Conservation (phyloP, 2,113 vertebrate species). For the Albula glossodonta region DNA sequence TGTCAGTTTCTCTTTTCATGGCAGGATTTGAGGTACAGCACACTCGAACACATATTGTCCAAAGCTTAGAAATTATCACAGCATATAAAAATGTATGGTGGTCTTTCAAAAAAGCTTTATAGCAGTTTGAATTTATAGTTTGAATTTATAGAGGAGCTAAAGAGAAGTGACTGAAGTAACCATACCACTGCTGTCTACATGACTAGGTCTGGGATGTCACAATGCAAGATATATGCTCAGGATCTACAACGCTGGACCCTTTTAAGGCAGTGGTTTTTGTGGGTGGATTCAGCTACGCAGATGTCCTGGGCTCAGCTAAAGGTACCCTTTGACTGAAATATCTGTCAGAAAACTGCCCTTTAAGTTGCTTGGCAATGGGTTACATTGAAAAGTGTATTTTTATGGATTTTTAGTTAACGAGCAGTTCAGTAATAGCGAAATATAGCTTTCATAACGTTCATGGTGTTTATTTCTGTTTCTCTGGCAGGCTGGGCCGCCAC, state of each 20-base stretch:
- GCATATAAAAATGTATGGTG: too few relatives aligned
- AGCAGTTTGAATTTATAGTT: too few relatives aligned
- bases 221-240: slow-evolving; percentile 84
- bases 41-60: too few relatives aligned
- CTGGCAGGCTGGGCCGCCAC: slow-evolving; percentile 85
- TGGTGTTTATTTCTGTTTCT: neutral
- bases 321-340: slow-evolving; percentile 54
- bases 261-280: slow-evolving; percentile 86
- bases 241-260: slow-evolving; percentile 70
- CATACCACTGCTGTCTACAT: slow-evolving; percentile 1
- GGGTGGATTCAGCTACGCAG: slow-evolving; percentile 89
- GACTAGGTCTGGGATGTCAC: slow-evolving; percentile 91
- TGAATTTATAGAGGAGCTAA: too few relatives aligned
- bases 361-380: neutral
- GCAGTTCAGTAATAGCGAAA: too few relatives aligned
- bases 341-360: neutral
- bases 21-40: slow-evolving; percentile 83
- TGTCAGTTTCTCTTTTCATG: slow-evolving; percentile 80
- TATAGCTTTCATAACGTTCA: neutral
- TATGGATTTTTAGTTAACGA: neutral
- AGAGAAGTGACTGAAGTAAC: neutral
- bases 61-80: too few relatives aligned
- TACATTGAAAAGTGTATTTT: neutral
- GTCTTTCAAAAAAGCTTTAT: too few relatives aligned
- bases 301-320: slow-evolving; percentile 90